Evolutionary conservation across 2,888 invertebrate genomes (phyloP).

Genomic region (Caenorhabditis afra): DNA sequence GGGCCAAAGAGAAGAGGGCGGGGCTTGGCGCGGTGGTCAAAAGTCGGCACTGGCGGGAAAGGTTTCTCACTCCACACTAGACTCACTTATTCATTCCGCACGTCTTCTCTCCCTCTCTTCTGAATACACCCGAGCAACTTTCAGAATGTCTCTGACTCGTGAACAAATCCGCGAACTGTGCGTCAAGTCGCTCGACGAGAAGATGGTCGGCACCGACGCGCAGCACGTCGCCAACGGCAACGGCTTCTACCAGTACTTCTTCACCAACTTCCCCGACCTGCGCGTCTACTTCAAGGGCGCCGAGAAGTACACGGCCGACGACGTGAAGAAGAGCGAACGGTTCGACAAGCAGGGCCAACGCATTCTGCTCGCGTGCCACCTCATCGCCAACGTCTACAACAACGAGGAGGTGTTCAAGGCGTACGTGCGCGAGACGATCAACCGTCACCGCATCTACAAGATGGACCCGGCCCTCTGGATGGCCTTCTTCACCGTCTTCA

Average conservation of each 20-base stretch:
- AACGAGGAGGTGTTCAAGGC: slow-evolving; percentile 72
- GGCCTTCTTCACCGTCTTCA: slow-evolving; percentile 78
- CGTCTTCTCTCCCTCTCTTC: neutral
- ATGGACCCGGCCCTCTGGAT: slow-evolving; percentile 78
- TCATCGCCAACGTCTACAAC: slow-evolving; percentile 71
- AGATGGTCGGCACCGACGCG: slow-evolving; percentile 65
- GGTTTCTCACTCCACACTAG: neutral
- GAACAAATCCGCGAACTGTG: slow-evolving; percentile 60
- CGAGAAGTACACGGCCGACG: slow-evolving; percentile 72
- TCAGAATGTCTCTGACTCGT: slow-evolving; percentile 59
- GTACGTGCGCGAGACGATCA: slow-evolving; percentile 76
- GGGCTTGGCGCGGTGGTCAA: slow-evolving; percentile 26
- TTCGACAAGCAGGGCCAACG: slow-evolving; percentile 80
- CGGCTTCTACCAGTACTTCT: slow-evolving; percentile 78
- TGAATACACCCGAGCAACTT: neutral
- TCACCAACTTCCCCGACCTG: slow-evolving; percentile 74
- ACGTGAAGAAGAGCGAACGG: slow-evolving; percentile 73
- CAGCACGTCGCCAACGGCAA: slow-evolving; percentile 69
- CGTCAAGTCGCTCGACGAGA: slow-evolving; percentile 64
- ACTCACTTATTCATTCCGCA: neutral
- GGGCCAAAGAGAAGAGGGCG: slow-evolving; percentile 18
- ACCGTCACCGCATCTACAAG: slow-evolving; percentile 77
- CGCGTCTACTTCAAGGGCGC: slow-evolving; percentile 76
- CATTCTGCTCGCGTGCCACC: slow-evolving; percentile 74
- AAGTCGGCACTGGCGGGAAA: slow-evolving; percentile 9